Evolutionary conservation across 2,797 vertebrate species (phyloP), one percentile per base, ranked within the genome.

Genomic region (Tokudaia tokunoshimensis): DNA sequence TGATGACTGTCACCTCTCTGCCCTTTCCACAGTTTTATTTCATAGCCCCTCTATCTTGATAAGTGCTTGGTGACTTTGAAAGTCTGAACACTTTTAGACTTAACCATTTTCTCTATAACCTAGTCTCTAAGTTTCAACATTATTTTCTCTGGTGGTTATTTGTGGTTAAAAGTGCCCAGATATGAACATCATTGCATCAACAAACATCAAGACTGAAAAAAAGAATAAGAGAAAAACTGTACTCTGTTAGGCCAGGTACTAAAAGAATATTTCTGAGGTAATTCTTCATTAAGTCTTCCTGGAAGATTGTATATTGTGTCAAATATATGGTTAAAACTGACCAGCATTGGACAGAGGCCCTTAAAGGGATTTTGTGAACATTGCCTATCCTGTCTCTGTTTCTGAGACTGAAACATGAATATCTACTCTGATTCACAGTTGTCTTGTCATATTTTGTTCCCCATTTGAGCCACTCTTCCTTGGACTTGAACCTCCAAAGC

Each of bases 11-110:
- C 67, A 96, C 37, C 81, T 91, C 9, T 41, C 4, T 97, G 95
- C 70, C 91, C 85, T 97, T 97, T 90, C 78, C 75, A 95, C 89
- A 37, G 2, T 74, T 59, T 41, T 95, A 94, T 89, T 97, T 97
- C 92, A 96, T 55, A 61, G 37, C 65, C 63, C 72, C 47, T 96
- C 79, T 47, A 92, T 26, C 82, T 92, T 91, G 65, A 78, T 67
- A 41, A 88, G 26, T 50, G 57, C 34, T 44, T 76, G 20, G 37
- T 96, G 88, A 97, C 94, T 96, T 92, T 96, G 81, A 94, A 93
- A 97, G 47, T 14, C 70, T 92, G 59, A 74, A 82, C 22, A 85
- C 86, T 94, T 67, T 55, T n/a, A 88, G 17, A 74, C 72, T 86
- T 85, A 52, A 52, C 26, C 29, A 74, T 89, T 87, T 94, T 96